These are phyloP conservation scores for Ophion ellenae DNA, from an alignment of 2,888 invertebrate genomes.

Conservation along the genomic window DNA sequence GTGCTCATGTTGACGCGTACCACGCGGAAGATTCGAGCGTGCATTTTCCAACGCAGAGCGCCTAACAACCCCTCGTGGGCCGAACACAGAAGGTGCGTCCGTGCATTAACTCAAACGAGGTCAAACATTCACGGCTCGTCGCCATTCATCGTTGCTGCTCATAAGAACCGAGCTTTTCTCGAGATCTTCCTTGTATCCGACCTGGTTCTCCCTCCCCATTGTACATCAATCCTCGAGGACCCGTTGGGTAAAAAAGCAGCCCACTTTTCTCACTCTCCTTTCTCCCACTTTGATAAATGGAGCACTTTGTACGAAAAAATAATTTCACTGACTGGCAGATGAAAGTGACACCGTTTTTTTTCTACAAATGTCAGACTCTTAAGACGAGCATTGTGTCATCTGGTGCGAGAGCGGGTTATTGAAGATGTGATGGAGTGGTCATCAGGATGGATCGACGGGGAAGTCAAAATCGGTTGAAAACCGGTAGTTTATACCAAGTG, in stretches of 20 bases:
- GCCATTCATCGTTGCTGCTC: slow-evolving; percentile 25
- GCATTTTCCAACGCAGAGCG: neutral
- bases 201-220: neutral
- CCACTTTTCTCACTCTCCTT: neutral
- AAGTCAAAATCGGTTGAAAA: slow-evolving; percentile 1
- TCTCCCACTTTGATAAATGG: no score
- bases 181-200: neutral
- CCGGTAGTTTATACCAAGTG: neutral
- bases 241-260: neutral
- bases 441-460: slow-evolving; percentile 1
- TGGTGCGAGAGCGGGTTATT: neutral
- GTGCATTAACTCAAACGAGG: slow-evolving; percentile 11
- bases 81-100: neutral
- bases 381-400: no score
- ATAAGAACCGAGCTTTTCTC: neutral
- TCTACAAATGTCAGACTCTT: no score
- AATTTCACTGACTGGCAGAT: no score
- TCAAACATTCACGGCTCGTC: slow-evolving; percentile 13
- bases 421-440: neutral
- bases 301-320: no score
- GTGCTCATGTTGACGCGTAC: slow-evolving; percentile 10
- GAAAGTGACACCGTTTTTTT: no score
- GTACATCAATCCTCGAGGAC: no score
- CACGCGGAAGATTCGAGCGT: neutral
- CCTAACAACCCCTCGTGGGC: slow-evolving; percentile 13